These are phyloP conservation scores for Galbula dea DNA, from an alignment of 2,113 vertebrate genomes.

Conservation along the genomic window DNA sequence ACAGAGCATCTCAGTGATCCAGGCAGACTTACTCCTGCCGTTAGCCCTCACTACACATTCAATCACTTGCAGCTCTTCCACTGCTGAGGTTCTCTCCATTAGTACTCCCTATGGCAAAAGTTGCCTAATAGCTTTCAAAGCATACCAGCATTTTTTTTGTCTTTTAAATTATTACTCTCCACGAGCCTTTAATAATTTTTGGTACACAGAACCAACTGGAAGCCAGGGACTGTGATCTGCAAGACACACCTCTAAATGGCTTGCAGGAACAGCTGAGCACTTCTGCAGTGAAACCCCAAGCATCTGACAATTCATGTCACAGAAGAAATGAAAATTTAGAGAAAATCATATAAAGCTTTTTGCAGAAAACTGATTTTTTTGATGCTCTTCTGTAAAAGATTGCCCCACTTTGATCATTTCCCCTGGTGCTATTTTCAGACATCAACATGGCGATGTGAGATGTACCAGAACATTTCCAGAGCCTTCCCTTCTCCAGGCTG, in stretches of 20 bases:
- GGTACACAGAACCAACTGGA: background rate
- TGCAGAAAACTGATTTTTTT: background rate
- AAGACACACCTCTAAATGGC: background rate
- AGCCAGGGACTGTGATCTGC: background rate
- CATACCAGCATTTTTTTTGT: background rate
- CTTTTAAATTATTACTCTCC: background rate
- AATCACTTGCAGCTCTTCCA: background rate
- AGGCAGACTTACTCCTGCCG: background rate
- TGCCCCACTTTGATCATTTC: background rate
- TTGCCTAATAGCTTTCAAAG: background rate
- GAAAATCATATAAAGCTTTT: background rate
- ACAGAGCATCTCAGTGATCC: background rate
- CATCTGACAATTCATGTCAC: background rate
- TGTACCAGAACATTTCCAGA: background rate
- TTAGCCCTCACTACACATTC: background rate
- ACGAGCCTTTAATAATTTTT: background rate
- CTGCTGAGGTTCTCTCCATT: background rate
- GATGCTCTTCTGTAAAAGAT: background rate
- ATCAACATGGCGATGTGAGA: rapidly evolving
- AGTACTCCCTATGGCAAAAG: background rate
- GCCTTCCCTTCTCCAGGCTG: background rate
- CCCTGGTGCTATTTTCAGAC: background rate
- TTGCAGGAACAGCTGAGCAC: background rate
- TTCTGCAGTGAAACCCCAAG: background rate
- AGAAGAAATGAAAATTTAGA: background rate